These are phyloP conservation scores for Xestobium rufovillosum DNA, from an alignment of 2,888 invertebrate species.

Conservation along the genomic window DNA sequence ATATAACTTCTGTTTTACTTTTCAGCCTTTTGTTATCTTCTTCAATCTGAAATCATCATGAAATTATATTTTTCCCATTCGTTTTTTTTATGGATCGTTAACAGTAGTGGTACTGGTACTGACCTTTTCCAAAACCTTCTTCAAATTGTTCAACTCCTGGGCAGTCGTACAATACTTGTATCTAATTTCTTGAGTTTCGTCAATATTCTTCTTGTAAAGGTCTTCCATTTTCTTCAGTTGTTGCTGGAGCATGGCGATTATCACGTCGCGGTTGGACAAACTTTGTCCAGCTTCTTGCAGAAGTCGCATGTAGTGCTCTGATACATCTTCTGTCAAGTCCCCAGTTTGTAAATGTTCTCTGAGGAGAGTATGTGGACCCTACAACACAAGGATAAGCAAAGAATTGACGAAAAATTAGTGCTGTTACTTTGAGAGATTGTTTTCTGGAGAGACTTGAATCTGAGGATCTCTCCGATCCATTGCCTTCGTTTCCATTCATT, in stretches of 20 bases:
- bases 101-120: too few species aligned
- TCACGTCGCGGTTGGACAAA: slow-evolving; percentile 25
- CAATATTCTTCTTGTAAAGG: slow-evolving; percentile 26
- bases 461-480: too few species aligned
- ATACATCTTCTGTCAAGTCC: background rate
- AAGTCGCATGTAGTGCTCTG: slow-evolving; percentile 10
- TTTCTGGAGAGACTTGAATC: background rate
- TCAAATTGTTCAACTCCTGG: slow-evolving; percentile 24
- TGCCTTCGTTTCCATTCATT: too few species aligned
- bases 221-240: slow-evolving; percentile 29
- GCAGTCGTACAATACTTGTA: slow-evolving; percentile 24
- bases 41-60: too few species aligned
- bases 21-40: slow-evolving; percentile 10
- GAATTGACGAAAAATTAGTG: background rate
- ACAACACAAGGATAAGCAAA: background rate
- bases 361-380: background rate
- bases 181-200: slow-evolving; percentile 27
- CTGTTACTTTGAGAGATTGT: slow-evolving; percentile 1
- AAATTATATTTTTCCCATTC: too few species aligned
- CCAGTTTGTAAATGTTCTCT: too few species aligned
- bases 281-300: slow-evolving; percentile 25
- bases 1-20: background rate
- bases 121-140: slow-evolving; percentile 24
- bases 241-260: slow-evolving; percentile 28
- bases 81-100: too few species aligned